A percentile compares a stretch with the other conserved stretches of the same genome.
Evolutionary conservation across 2,888 invertebrate species (phyloP).

Genomic region (Nasonia oneida): DNA sequence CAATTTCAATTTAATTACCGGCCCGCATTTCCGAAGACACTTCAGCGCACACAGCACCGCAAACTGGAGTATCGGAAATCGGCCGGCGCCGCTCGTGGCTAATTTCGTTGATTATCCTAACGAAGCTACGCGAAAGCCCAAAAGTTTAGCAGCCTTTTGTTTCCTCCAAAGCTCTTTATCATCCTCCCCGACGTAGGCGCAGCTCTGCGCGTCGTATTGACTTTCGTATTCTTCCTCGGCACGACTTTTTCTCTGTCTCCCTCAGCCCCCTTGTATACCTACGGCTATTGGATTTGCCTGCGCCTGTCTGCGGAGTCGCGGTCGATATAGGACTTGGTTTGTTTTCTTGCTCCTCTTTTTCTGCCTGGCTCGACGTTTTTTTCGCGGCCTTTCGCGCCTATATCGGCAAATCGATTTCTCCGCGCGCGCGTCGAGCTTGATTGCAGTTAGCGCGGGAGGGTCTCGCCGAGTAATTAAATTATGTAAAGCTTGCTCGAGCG

Average conservation of each 20-base stretch:
- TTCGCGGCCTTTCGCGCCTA: not conserved
- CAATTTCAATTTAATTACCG: conserved; percentile 35
- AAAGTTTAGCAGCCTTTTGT: not conserved
- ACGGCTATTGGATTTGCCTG: not conserved
- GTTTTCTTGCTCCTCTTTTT: not conserved
- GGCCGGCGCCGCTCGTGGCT: conserved; percentile 47
- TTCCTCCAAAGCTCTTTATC: not conserved
- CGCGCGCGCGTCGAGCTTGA: not conserved
- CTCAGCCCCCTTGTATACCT: not conserved
- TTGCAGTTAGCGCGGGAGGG: conserved; percentile 29
- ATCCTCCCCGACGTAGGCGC: not conserved
- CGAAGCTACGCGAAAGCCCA: conserved; percentile 52
- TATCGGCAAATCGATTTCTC: conserved; percentile 34
- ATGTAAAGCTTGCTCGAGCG: conserved; percentile 24
- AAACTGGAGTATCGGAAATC: conserved; percentile 44
- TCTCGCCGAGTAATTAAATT: conserved; percentile 46
- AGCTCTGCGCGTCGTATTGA: not conserved
- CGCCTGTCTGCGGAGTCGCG: not conserved
- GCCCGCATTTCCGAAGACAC: conserved; percentile 34
- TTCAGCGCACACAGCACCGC: not conserved
- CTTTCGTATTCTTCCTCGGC: not conserved
- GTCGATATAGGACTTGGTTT: not conserved
- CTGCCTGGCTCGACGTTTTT: not conserved
- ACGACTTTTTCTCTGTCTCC: not conserved
- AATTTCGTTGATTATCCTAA: conserved; percentile 71